Percentiles rank a stretch among this genome's conserved stretches.
phyloP scores from a whole-genome alignment of 2,113 vertebrate genomes.

The Natator depressus region DNA sequence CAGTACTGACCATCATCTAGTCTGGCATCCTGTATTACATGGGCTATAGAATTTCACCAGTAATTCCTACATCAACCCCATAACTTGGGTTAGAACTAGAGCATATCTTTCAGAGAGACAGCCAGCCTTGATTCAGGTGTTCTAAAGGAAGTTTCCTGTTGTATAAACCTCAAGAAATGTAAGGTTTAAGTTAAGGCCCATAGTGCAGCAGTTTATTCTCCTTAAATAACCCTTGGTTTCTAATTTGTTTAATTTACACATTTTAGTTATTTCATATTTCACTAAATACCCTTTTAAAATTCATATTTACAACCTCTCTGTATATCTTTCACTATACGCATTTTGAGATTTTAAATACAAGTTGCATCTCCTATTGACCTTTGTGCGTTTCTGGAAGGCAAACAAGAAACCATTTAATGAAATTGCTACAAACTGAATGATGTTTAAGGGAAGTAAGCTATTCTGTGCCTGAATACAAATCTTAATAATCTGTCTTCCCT shows the following conservation, averaged over 20 bases:
- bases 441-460: background rate
- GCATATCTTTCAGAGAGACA: rapidly evolving
- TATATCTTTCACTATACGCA: rapidly evolving
- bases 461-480: background rate
- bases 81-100: background rate
- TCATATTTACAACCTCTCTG: background rate
- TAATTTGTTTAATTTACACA: background rate
- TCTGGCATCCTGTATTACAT: background rate
- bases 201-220: background rate
- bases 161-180: background rate
- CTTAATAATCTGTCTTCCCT: background rate
- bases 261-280: background rate
- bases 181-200: background rate
- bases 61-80: background rate
- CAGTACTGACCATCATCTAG: background rate
- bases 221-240: background rate
- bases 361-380: background rate
- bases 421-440: background rate
- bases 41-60: background rate
- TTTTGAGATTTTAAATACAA: background rate
- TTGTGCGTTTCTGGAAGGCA: background rate
- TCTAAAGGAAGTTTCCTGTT: background rate
- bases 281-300: background rate
- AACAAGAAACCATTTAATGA: background rate
- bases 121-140: background rate